Evolutionary conservation across 1,140 invertebrate genomes (phyloP).

Genomic region (Zaprionus davidi): DNA sequence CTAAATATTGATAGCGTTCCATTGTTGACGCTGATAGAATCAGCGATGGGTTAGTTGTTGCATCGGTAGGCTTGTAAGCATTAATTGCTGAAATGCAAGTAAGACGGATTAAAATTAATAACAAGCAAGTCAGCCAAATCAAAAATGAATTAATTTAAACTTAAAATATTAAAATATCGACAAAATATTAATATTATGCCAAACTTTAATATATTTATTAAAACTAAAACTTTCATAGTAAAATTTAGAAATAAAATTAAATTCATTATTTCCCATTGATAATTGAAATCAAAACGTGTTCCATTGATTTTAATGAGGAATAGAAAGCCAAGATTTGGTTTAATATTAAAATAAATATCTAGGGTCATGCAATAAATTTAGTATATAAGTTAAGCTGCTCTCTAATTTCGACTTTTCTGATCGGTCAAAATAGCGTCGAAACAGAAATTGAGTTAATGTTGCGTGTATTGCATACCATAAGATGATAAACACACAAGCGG

Average conservation of each 20-base stretch:
- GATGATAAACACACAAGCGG: background rate
- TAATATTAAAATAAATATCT: background rate
- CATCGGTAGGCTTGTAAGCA: conserved; percentile 98
- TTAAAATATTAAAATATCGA: background rate
- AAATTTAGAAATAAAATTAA: background rate
- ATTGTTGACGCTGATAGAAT: conserved; percentile 97
- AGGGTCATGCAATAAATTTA: background rate
- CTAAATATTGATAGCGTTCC: conserved; percentile 95
- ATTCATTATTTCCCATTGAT: too few species aligned
- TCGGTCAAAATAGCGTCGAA: background rate
- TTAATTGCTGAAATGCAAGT: conserved; percentile 93
- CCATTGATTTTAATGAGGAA: too few species aligned
- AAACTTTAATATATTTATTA: background rate
- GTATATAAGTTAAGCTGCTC: background rate
- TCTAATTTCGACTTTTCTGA: background rate
- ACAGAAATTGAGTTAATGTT: background rate
- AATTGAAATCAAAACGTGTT: too few species aligned
- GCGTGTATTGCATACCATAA: background rate
- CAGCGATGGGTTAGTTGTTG: conserved; percentile 99
- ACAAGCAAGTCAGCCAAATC: background rate
- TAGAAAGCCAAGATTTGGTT: background rate
- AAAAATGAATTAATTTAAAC: background rate
- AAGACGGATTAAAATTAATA: background rate
- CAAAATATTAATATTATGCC: too few species aligned
- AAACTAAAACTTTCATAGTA: background rate